Conservation (phyloP, 2,888 invertebrate genomes). For the Tetranychus truncatus region DNA sequence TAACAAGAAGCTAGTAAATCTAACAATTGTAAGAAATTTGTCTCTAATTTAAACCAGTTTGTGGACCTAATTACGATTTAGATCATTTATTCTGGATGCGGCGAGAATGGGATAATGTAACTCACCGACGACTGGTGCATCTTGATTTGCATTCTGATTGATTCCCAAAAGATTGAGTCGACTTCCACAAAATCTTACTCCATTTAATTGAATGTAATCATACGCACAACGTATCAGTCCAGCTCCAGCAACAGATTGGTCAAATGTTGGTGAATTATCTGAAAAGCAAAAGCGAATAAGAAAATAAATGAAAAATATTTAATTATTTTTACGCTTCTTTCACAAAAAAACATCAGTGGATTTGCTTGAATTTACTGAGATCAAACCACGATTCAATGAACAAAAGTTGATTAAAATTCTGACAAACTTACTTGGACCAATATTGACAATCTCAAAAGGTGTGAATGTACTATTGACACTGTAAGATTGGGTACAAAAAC, state of each 20-base stretch:
- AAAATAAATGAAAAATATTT: neutral
- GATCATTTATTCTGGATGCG: neutral
- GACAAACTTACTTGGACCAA: neutral
- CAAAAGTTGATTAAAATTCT: neutral
- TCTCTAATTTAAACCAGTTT: too few species aligned
- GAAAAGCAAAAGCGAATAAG: neutral
- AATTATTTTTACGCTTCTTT: neutral
- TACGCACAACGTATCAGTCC: slow-evolving; percentile 17
- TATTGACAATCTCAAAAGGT: slow-evolving; percentile 6
- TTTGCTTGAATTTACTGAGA: neutral
- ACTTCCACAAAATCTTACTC: slow-evolving; percentile 25
- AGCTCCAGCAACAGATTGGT: neutral
- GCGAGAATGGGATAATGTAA: neutral
- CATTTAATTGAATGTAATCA: slow-evolving; percentile 24
- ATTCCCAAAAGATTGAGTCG: slow-evolving; percentile 22
- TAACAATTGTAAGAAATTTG: neutral
- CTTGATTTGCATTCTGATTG: slow-evolving; percentile 14
- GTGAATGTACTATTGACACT: slow-evolving; percentile 3
- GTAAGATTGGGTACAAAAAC: slow-evolving; percentile 53
- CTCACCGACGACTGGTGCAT: slow-evolving; percentile 22
- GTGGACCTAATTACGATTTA: too few species aligned
- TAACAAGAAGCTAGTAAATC: neutral
- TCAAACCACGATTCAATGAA: neutral
- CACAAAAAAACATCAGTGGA: neutral
- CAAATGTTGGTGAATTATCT: slow-evolving; percentile 5